Evolutionary conservation across 2,888 invertebrate genomes (phyloP).

Genomic region (Lithophane semibrunnea): DNA sequence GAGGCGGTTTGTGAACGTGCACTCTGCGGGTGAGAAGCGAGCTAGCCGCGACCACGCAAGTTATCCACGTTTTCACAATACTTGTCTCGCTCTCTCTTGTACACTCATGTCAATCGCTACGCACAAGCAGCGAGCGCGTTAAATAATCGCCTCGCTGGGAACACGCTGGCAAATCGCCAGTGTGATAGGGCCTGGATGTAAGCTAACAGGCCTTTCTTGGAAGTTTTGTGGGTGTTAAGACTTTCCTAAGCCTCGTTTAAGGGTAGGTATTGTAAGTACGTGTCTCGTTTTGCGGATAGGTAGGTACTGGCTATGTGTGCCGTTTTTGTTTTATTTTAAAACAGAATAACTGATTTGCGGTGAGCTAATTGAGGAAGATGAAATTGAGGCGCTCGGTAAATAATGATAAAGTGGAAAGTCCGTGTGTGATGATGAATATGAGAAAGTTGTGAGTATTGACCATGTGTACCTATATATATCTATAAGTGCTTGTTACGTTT

Average conservation of each 20-base stretch:
- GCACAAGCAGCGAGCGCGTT: background rate
- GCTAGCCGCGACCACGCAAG: background rate
- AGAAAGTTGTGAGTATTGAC: background rate
- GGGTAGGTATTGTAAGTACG: constrained; percentile 7
- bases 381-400: constrained; percentile 22
- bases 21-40: no score
- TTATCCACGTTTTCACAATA: background rate
- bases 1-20: background rate
- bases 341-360: constrained; percentile 13
- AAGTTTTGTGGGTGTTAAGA: constrained; percentile 36
- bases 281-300: constrained; percentile 15
- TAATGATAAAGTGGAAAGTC: constrained; percentile 18
- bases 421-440: background rate
- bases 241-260: constrained; percentile 18
- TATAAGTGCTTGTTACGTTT: no score
- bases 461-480: no score
- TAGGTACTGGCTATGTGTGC: background rate
- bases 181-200: constrained; percentile 7
- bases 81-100: background rate
- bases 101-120: background rate
- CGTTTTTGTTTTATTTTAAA: constrained; percentile 24
- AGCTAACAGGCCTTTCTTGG: constrained; percentile 33
- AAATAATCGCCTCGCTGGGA: no score
- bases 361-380: constrained; percentile 43
- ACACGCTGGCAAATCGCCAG: background rate